Evolutionary conservation across 2,888 invertebrate species (phyloP), one percentile per base, ranked within the genome.

Genomic region (Chrysolina oricalcia): DNA sequence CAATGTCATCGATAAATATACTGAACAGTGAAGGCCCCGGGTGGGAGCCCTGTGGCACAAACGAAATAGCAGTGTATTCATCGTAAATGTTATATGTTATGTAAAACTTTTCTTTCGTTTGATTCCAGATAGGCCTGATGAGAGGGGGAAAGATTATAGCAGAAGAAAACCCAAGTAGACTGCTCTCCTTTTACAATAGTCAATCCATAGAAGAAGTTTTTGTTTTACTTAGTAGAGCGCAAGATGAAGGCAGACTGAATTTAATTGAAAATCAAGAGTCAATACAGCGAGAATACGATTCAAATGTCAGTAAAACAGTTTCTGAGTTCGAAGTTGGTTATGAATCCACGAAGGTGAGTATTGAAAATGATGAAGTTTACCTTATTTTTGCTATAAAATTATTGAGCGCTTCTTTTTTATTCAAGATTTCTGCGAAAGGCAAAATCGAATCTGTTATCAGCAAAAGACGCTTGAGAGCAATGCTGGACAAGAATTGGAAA

Each of bases 161-260:
- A 0, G 97, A 98, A 88, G 94, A 95, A 76, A 91, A 95, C 0
- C 97, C 97, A 0, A 89, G 89, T 9, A 91, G 92, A 76, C 91
- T 97, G n/a, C 90, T 97, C 81, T 87, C 90, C 5, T 90, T 90
- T 80, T 94, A 93, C 84, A 92, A 93, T 80, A 93, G 93, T 67
- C 90, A 92, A 62, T 93, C 93, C 0, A 89, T 98, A 27, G 97
- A 98, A 87, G 95, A 96, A 46, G 97, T 96, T 0, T 98, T 97
- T 86, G 89, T 97, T 13, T 92, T 93, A 78, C 90, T 98, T 53
- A 94, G 95, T 74, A 89, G 93, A 83, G 90, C 91, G 48, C 94
- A 94, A 81, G 86, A 88, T 17, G 89, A 89, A 84, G 84, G 85
- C 8, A 35, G 0, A 35, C 78, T 84, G 2, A 77, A 80, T 13